Evolutionary conservation across 2,888 invertebrate genomes (phyloP), one percentile per base, ranked within the genome.

Genomic region (Xanthorhoe spadicearia): DNA sequence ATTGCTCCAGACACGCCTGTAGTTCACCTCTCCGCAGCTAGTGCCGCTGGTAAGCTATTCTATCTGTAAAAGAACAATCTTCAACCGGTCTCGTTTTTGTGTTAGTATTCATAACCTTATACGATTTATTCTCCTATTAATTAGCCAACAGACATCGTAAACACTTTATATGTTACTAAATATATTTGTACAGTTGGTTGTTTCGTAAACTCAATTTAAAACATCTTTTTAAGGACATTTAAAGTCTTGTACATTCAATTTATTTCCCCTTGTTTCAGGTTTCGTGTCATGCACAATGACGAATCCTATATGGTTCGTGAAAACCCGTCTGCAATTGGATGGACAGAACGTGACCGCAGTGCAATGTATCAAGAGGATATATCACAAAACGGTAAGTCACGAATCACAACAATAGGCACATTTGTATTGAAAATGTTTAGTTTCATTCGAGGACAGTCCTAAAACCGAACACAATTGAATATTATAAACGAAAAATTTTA

Each of bases 231-330:
- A 23, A 1, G 4, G 23, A 23, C 23, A 23, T 3, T 23, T 23
- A 23, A 23, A 23, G 23, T 23, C 23, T 23, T 23, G 23, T 23
- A 23, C 4, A 23, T 1, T 23, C 3, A 32, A 32, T 32, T 5
- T 32, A 32, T 32, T 23, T 32, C 32, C 10, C 17, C 7, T 56
- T 48, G 32, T 88, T 87, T 70, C 93, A 97, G 97, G 99, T 77
- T 98, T 99, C 89, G 96, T 98, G 74, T 97, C 99, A 32, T 97
- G 98, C 85, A 98, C 99, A 58, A 95, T 96, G 77, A 99, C 99
- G 67, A 99, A 99, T 94, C 99, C 99, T 60, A 99, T 99, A 84
- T 99, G 99, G 99, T 98, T 99, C 89, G 97, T 99, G 67, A 99
- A 99, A 94, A 99, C 99, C 54, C 95, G 99, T 70, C 94, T 99